Percentiles rank a stretch among this genome's conserved stretches.
phyloP scores from a whole-genome alignment of 2,888 invertebrate genomes.

The Tenthredo livida region DNA sequence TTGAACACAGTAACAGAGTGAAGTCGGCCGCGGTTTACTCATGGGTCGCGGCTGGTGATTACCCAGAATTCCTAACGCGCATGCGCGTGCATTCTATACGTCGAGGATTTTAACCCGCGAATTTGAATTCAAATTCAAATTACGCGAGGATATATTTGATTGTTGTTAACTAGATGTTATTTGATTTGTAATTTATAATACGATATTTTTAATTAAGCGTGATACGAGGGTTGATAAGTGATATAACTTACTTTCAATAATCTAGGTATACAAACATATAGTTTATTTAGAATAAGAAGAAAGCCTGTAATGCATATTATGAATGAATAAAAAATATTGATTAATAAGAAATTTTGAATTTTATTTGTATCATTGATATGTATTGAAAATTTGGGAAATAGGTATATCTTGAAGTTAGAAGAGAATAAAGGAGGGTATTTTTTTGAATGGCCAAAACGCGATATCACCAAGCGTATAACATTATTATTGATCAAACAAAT shows the following conservation, averaged over 20 bases:
- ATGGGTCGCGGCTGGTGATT: too few species aligned
- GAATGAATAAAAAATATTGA: neutral
- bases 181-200: too few species aligned
- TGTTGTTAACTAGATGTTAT: neutral
- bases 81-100: neutral
- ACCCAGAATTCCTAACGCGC: neutral
- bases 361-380: too few species aligned
- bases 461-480: neutral
- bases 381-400: too few species aligned
- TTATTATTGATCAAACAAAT: slow-evolving; percentile 37
- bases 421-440: neutral
- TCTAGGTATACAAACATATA: too few species aligned
- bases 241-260: too few species aligned
- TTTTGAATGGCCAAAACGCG: neutral
- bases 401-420: neutral
- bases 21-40: neutral
- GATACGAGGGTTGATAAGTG: too few species aligned
- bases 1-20: neutral
- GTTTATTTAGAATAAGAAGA: neutral
- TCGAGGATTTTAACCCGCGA: neutral
- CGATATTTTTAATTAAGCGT: too few species aligned
- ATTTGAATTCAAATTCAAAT: neutral
- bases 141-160: neutral
- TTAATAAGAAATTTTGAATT: too few species aligned
- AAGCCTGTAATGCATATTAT: neutral